phyloP scores from a whole-genome alignment of 1,140 invertebrate genomes.

The Monochamus saltuarius region DNA sequence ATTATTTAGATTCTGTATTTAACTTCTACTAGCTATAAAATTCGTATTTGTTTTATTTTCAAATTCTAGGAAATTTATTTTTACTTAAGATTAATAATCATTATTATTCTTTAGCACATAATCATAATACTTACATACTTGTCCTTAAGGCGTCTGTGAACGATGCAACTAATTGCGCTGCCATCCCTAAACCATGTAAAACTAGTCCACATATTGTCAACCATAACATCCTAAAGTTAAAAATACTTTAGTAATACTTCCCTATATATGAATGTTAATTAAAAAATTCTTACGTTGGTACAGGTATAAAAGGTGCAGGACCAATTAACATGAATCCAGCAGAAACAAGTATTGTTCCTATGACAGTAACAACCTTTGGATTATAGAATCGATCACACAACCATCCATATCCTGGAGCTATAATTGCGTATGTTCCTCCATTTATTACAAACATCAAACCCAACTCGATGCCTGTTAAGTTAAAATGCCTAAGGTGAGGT shows the following conservation, averaged over 20 bases:
- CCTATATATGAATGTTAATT: neutral
- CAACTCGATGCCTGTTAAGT: slow-evolving; percentile 70
- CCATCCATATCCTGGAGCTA: slow-evolving; percentile 79
- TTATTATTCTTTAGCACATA: too few species aligned
- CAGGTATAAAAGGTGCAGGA: slow-evolving; percentile 70
- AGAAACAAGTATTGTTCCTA: slow-evolving; percentile 66
- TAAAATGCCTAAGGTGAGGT: slow-evolving; percentile 75
- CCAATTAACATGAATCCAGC: slow-evolving; percentile 71
- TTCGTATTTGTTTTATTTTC: too few species aligned
- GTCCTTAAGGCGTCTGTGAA: slow-evolving; percentile 79
- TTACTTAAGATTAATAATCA: too few species aligned
- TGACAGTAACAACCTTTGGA: slow-evolving; percentile 68
- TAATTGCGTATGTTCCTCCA: slow-evolving; percentile 79
- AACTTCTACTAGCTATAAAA: too few species aligned
- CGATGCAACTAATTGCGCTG: slow-evolving; percentile 77
- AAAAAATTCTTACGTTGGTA: slow-evolving; percentile 57
- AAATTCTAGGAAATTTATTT: too few species aligned
- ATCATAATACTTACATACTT: slow-evolving; percentile 62
- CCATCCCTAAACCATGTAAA: slow-evolving; percentile 76
- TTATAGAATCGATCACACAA: slow-evolving; percentile 68
- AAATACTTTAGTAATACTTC: slow-evolving; percentile 20
- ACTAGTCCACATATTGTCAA: slow-evolving; percentile 68
- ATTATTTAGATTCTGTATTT: too few species aligned
- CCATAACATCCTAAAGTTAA: slow-evolving; percentile 62
- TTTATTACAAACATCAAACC: slow-evolving; percentile 87